A percentile compares a stretch with the other conserved stretches of the same genome.
Evolutionary conservation across 2,888 invertebrate genomes (phyloP).

Genomic region (Patella ulyssiponensis): DNA sequence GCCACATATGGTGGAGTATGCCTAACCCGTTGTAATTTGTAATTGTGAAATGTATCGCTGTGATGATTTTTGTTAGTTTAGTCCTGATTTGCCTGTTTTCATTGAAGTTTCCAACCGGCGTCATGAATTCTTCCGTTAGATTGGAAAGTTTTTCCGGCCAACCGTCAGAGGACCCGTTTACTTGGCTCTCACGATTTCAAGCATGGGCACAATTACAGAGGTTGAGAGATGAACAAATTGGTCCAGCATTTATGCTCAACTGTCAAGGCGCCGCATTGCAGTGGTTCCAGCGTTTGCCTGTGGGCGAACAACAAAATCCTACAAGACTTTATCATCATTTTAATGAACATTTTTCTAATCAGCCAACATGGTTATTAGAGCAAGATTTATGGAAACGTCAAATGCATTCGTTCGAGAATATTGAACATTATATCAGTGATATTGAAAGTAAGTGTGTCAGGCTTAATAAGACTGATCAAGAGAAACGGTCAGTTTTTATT

Average conservation of each 20-base stretch:
- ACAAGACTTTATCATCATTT: not conserved
- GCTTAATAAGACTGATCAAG: not conserved
- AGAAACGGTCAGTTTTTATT: not conserved
- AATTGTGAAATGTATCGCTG: too few relatives aligned
- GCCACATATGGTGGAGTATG: too few relatives aligned
- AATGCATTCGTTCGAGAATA: not conserved
- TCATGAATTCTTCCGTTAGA: too few relatives aligned
- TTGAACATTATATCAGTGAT: conserved; percentile 13
- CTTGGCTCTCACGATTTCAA: conserved; percentile 10
- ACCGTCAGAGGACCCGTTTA: not conserved
- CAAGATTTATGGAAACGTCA: not conserved
- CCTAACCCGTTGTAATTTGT: too few relatives aligned
- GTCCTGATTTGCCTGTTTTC: too few relatives aligned
- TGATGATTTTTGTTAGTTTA: too few relatives aligned
- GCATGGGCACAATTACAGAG: conserved; percentile 10
- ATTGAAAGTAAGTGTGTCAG: conserved; percentile 11
- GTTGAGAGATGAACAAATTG: not conserved
- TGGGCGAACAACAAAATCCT: not conserved
- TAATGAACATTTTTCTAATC: not conserved
- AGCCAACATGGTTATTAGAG: not conserved
- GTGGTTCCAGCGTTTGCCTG: conserved; percentile 1
- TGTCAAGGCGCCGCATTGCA: not conserved
- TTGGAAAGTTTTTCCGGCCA: not conserved
- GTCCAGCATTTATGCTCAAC: not conserved
- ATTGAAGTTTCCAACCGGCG: too few relatives aligned